These are phyloP conservation scores for Cheilosia vernalis DNA, from an alignment of 2,888 invertebrate species.

Conservation along the genomic window DNA sequence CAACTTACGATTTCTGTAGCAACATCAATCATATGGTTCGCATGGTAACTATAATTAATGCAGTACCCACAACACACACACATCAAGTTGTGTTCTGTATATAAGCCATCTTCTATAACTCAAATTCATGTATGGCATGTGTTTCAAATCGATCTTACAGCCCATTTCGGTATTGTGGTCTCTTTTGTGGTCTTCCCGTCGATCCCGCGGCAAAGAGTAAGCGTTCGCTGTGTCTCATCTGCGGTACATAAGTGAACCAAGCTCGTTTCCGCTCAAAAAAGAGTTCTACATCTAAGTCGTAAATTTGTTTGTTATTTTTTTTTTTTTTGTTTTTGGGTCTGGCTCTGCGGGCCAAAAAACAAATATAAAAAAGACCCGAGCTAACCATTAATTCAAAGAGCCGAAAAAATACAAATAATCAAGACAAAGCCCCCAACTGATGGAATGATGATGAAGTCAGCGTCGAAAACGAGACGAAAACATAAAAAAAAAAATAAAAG, in stretches of 20 bases:
- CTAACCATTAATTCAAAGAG: constrained; percentile 59
- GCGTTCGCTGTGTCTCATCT: constrained; percentile 8
- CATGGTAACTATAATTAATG: constrained; percentile 36
- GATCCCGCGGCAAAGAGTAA: constrained; percentile 4
- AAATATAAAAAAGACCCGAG: constrained; percentile 11
- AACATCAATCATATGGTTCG: constrained; percentile 35
- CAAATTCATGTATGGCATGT: constrained; percentile 29
- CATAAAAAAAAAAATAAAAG: constrained; percentile 22
- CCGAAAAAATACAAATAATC: constrained; percentile 28
- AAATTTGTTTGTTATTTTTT: neutral
- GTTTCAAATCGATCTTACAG: constrained; percentile 46
- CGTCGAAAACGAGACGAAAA: constrained; percentile 17
- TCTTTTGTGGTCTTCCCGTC: constrained; percentile 1
- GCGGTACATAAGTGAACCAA: constrained; percentile 37
- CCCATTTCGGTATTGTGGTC: neutral
- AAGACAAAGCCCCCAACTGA: constrained; percentile 57
- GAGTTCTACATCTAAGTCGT: constrained; percentile 7
- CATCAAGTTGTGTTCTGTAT: neutral
- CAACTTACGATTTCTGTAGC: constrained; percentile 18
- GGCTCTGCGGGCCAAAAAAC: constrained; percentile 35
- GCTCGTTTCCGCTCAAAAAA: constrained; percentile 65
- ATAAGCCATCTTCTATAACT: constrained; percentile 2
- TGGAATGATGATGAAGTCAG: constrained; percentile 62
- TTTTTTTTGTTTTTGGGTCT: constrained; percentile 17
- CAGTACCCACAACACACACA: neutral